phyloP scores from a whole-genome alignment of 2,113 vertebrate genomes.

The Centrocercus urophasianus region DNA sequence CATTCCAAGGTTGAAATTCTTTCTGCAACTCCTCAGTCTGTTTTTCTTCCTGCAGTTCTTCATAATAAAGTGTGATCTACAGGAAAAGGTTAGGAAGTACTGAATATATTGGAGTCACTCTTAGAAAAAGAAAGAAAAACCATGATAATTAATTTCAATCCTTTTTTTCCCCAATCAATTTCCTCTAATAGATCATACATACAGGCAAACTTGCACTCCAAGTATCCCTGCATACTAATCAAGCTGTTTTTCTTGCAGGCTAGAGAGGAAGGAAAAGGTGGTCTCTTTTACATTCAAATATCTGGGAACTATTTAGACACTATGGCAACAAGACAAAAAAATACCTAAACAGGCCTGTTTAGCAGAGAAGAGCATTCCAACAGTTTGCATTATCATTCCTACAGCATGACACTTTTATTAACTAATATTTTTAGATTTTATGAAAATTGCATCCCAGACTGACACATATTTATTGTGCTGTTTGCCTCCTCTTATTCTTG shows the following conservation, averaged over 20 bases:
- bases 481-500: neutral
- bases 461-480: neutral
- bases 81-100: neutral
- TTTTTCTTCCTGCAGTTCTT: neutral
- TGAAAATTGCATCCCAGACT: neutral
- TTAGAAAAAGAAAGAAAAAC: neutral
- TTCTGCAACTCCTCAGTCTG: neutral
- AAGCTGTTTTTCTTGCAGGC: neutral
- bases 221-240: neutral
- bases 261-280: slow-evolving; percentile 53
- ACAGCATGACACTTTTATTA: neutral
- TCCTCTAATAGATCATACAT: neutral
- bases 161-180: neutral
- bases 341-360: neutral
- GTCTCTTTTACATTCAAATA: slow-evolving; percentile 12
- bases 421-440: neutral
- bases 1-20: accelerated
- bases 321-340: slow-evolving; percentile 8
- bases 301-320: neutral
- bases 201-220: neutral
- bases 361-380: neutral
- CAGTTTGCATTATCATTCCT: neutral
- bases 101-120: neutral
- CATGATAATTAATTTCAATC: neutral
- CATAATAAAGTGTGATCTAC: neutral